Evolutionary conservation across 2,888 invertebrate species (phyloP).

Genomic region (Ormyrus pomaceus): DNA sequence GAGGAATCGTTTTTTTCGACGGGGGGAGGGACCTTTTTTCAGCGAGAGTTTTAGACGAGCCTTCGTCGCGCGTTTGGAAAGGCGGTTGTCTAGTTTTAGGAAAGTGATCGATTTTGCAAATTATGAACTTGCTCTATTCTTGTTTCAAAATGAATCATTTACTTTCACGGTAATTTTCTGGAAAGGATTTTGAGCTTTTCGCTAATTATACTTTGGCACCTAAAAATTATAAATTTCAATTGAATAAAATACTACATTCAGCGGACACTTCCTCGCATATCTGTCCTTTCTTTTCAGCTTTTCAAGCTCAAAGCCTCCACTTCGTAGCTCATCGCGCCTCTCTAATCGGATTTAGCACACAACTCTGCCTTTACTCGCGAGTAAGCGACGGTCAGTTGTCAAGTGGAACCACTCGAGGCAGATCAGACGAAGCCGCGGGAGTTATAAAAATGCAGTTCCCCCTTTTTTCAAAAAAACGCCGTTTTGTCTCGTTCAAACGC

Average conservation of each 20-base stretch:
- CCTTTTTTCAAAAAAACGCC: background rate
- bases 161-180: too few species aligned
- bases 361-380: background rate
- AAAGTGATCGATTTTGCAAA: too few species aligned
- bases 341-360: slow-evolving; percentile 48
- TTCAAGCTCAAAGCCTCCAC: slow-evolving; percentile 31
- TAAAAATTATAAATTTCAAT: too few species aligned
- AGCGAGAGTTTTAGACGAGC: too few species aligned
- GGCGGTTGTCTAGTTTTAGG: too few species aligned
- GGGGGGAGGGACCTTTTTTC: too few species aligned
- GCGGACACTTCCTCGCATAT: slow-evolving; percentile 12
- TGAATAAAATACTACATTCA: too few species aligned
- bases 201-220: too few species aligned
- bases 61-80: too few species aligned
- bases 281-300: slow-evolving; percentile 16
- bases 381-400: slow-evolving; percentile 36
- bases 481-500: slow-evolving; percentile 1
- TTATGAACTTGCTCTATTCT: too few species aligned
- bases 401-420: slow-evolving; percentile 10
- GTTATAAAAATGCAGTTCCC: slow-evolving; percentile 8
- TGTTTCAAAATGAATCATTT: too few species aligned
- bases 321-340: slow-evolving; percentile 13
- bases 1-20: background rate
- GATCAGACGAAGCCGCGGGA: slow-evolving; percentile 23
- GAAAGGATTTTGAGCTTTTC: too few species aligned